These are phyloP conservation scores for Cryptus viduatorius DNA, from an alignment of 2,888 invertebrate genomes.

Conservation along the genomic window DNA sequence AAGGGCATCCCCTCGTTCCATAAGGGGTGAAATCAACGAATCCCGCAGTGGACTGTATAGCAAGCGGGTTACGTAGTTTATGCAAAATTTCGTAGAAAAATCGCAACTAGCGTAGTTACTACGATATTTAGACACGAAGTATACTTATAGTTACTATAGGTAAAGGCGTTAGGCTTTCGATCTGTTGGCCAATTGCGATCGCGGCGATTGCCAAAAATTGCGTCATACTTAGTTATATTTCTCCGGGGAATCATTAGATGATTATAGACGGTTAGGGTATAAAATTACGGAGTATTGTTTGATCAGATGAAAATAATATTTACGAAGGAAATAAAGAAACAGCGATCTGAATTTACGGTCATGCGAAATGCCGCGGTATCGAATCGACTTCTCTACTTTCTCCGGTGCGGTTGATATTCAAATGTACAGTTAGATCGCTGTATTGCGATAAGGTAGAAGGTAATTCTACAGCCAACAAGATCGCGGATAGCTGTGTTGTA, in stretches of 20 bases:
- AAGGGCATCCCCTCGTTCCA: conserved; percentile 68
- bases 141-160: conserved; percentile 9
- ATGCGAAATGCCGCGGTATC: background rate
- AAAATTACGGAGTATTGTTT: background rate
- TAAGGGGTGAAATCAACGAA: conserved; percentile 63
- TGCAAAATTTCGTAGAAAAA: conserved; percentile 16
- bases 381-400: too few relatives aligned
- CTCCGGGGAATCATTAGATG: conserved; percentile 51
- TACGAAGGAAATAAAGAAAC: background rate
- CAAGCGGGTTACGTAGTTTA: conserved; percentile 14
- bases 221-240: conserved; percentile 55
- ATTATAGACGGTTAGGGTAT: conserved; percentile 40
- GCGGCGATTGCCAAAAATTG: conserved; percentile 59
- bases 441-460: background rate
- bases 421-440: background rate
- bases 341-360: background rate
- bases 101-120: background rate
- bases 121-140: conserved; percentile 4
- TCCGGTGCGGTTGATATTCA: background rate
- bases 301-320: background rate
- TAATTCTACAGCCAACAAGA: background rate
- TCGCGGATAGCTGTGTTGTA: background rate
- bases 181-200: conserved; percentile 69
- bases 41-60: conserved; percentile 57
- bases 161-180: conserved; percentile 6